phyloP scores from a whole-genome alignment of 2,888 invertebrate species.

The Caenorhabditis zanzibari region DNA sequence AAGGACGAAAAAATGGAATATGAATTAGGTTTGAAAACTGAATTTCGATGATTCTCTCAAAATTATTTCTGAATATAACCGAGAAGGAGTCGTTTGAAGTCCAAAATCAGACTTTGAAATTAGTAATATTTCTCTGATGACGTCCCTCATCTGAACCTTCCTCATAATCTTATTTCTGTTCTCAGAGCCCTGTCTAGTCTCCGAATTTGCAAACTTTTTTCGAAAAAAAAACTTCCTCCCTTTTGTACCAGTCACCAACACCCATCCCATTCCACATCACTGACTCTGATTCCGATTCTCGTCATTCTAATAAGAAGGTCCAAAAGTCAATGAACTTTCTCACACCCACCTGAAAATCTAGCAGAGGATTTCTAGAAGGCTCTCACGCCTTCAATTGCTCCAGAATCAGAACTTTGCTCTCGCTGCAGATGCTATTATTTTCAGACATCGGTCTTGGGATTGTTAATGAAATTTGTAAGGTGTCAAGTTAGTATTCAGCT shows the following conservation, averaged over 20 bases:
- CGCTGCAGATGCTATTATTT: neutral
- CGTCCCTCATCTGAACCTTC: neutral
- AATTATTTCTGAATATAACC: too few species aligned
- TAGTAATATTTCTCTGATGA: neutral
- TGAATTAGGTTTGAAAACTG: too few species aligned
- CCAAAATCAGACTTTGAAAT: neutral
- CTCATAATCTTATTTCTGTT: neutral
- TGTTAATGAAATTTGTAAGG: neutral
- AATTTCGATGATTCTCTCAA: too few species aligned
- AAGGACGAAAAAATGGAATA: too few species aligned
- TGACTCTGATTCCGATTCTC: neutral
- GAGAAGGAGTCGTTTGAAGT: too few species aligned
- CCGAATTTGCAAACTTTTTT: neutral
- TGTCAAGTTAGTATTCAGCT: neutral
- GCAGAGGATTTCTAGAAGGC: neutral
- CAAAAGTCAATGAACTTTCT: neutral
- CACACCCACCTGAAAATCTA: neutral
- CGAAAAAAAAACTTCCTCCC: neutral
- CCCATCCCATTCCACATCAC: neutral
- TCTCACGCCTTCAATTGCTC: neutral
- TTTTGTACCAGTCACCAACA: neutral
- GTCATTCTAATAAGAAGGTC: neutral
- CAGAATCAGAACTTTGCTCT: constrained; percentile 5
- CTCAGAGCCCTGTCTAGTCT: neutral
- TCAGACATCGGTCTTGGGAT: neutral